Evolutionary conservation across 2,888 invertebrate species (phyloP), one percentile per base, ranked within the genome.

Genomic region (Drosophila longiperda): DNA sequence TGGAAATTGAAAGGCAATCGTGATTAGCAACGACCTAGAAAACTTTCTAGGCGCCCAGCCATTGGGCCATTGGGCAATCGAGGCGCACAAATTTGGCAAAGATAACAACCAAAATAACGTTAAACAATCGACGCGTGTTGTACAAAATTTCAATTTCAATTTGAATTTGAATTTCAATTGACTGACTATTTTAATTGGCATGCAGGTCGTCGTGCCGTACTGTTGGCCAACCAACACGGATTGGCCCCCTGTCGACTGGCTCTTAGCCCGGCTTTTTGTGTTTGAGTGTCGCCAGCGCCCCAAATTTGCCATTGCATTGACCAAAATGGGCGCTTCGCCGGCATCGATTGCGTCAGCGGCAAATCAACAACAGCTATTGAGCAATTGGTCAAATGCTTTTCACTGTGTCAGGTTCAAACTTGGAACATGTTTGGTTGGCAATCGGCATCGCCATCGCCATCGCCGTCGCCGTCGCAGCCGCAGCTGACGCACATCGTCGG

Each of bases 331-430:
- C 67, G 69, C 66, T 75, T 55, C 63, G 73, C 50, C 59, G 59
- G 36, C 65, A 65, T 68, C 75, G 70, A 83, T 84, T 84, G 87
- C 84, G 84, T 84, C 84, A 84, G 78, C 73, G 57, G 60, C 54
- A 40, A 53, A 55, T 36, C 75, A 55, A 54, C 63, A 52, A 58
- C 60, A 65, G 57, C 78, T 69, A 83, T 84, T 84, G 87, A 79
- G 88, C 83, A 88, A 88, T 88, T 84, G 88, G 71, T 77, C 77
- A 86, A 88, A 73, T 64, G 76, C 66, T 72, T 81, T 86, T 71
- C 83, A 88, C 84, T 88, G 57, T 85, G 85, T 85, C 85, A 85
- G 85, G 85, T 85, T 85, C 85, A 85, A 83, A 83, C 66, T 65
- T 72, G 75, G 66, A 67, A 66, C 69, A 57, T 74, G 78, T 71